Evolutionary conservation across 2,113 vertebrate species (phyloP).

Genomic region (Falcunculus frontatus): DNA sequence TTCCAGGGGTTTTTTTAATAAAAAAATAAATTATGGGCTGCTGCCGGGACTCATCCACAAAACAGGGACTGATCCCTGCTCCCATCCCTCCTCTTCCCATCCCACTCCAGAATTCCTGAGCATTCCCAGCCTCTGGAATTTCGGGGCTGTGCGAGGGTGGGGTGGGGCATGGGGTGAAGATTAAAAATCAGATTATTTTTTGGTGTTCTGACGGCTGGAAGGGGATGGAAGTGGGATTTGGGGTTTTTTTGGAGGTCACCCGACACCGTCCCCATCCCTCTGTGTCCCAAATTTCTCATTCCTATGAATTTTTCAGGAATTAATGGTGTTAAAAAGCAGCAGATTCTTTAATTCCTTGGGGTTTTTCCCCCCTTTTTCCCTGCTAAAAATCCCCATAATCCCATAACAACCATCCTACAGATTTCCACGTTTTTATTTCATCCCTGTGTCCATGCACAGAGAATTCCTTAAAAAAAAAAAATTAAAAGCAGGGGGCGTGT

Average conservation of each 20-base stretch:
- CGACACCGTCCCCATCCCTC: neutral
- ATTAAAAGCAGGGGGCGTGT: neutral
- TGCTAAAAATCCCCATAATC: rapidly evolving
- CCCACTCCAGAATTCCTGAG: neutral
- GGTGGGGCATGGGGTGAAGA: neutral
- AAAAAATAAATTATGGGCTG: neutral
- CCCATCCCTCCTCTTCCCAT: neutral
- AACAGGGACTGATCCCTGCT: neutral
- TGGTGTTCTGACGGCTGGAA: neutral
- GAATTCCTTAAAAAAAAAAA: neutral
- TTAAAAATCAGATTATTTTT: neutral
- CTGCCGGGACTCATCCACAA: neutral
- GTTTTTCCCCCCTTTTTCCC: neutral
- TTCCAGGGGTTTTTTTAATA: neutral
- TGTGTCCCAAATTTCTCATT: neutral
- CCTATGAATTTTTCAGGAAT: rapidly evolving
- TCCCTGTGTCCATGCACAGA: neutral
- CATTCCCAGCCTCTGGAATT: neutral
- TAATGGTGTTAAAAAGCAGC: neutral
- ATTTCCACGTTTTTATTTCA: neutral
- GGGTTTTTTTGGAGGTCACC: neutral
- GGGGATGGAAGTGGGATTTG: neutral
- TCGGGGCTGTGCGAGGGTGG: neutral
- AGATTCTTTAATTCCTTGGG: neutral
- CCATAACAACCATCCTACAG: rapidly evolving